These are phyloP conservation scores for Echinarachnius parma DNA, from an alignment of 53 echinoderm and acorn worm genomes.

Conservation along the genomic window DNA sequence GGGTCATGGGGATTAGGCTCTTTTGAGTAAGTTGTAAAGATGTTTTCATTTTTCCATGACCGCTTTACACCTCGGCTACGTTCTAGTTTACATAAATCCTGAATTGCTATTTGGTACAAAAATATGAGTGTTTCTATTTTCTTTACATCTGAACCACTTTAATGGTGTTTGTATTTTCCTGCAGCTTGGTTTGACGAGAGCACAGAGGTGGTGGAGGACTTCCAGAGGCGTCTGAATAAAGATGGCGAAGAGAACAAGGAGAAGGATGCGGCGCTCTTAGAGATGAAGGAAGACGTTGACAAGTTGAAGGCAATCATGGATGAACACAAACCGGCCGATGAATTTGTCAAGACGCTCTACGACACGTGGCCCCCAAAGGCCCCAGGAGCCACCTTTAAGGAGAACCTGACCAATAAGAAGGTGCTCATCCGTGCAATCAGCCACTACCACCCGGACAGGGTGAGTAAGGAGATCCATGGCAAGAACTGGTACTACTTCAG, in stretches of 20 bases:
- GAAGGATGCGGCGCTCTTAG: conserved; percentile 8
- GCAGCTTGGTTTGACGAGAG: conserved; percentile 19
- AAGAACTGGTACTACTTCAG: conserved; percentile 43
- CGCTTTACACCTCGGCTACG: no score
- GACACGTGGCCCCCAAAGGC: conserved; percentile 36
- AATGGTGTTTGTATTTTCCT: not conserved
- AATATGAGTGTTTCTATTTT: no score
- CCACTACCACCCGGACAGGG: conserved; percentile 46
- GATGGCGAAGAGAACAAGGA: conserved; percentile 6
- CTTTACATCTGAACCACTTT: no score
- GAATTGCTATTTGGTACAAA: no score
- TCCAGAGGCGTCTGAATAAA: conserved; percentile 21
- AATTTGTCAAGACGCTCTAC: conserved; percentile 24
- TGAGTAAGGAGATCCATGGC: conserved; percentile 39
- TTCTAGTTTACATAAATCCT: no score
- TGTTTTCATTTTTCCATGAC: no score
- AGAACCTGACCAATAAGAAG: conserved; percentile 28
- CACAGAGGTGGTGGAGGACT: conserved; percentile 17
- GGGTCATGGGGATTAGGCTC: no score
- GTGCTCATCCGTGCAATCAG: conserved; percentile 21
- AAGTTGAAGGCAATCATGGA: not conserved
- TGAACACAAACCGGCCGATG: not conserved
- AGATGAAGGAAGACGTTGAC: conserved; percentile 9
- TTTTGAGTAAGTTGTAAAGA: no score
- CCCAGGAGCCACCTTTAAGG: conserved; percentile 1